phyloP scores from a whole-genome alignment of 2,113 vertebrate genomes.

The Syrrhaptes paradoxus region DNA sequence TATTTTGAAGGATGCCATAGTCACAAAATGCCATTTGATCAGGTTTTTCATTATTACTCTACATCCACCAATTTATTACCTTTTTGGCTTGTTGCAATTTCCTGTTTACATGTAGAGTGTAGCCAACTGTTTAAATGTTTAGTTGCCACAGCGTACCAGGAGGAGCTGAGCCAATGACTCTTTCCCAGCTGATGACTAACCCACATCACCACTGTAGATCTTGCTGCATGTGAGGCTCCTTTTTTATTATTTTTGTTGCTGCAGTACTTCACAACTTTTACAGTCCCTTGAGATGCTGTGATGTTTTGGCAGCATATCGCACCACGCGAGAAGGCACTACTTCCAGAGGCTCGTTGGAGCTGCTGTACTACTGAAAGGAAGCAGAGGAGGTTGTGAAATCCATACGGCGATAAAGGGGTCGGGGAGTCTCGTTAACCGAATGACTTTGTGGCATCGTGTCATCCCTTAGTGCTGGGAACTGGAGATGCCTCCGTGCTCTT shows the following conservation, averaged over 20 bases:
- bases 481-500: background rate
- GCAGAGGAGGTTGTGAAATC: conserved; percentile 56
- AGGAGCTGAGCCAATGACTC: conserved; percentile 76
- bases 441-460: conserved; percentile 23
- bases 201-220: conserved; percentile 73
- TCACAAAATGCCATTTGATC: conserved; percentile 68
- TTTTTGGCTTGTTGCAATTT: conserved; percentile 77
- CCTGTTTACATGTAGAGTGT: conserved; percentile 79
- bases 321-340: conserved; percentile 62
- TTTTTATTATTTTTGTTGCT: conserved; percentile 71
- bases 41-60: conserved; percentile 71
- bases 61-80: conserved; percentile 72
- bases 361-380: conserved; percentile 78
- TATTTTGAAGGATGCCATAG: conserved; percentile 79
- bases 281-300: conserved; percentile 70
- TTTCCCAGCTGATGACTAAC: conserved; percentile 75
- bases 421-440: conserved; percentile 43
- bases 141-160: conserved; percentile 77
- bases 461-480: conserved; percentile 34
- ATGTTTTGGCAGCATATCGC: conserved; percentile 55
- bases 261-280: conserved; percentile 69
- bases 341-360: conserved; percentile 68
- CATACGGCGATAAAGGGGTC: conserved; percentile 30
- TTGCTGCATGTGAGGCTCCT: conserved; percentile 69
- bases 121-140: conserved; percentile 77